A percentile compares a stretch with the other conserved stretches of the same genome.
Evolutionary conservation across 2,113 vertebrate genomes (phyloP).

Genomic region (Scopus umbretta): DNA sequence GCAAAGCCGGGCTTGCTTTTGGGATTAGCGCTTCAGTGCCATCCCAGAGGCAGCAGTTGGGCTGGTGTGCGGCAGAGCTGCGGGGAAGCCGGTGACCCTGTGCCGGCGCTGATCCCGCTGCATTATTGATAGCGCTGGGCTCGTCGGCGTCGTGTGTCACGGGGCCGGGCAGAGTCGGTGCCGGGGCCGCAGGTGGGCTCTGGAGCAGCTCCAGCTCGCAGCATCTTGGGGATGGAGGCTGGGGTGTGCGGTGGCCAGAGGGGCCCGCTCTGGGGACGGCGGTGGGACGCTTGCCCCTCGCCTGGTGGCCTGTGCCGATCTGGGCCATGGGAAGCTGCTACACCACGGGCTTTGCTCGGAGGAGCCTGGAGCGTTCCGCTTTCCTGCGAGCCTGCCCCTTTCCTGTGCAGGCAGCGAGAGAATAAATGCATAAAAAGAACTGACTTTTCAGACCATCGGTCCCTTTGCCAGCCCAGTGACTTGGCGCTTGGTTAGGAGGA

Average conservation of each 20-base stretch:
- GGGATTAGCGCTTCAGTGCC: background rate
- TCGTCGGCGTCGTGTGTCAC: background rate
- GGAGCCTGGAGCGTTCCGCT: background rate
- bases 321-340: background rate
- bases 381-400: background rate
- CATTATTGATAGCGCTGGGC: slow-evolving; percentile 24
- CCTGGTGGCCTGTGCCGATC: rapidly evolving
- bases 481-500: background rate
- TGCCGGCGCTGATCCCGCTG: background rate
- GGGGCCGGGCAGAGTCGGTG: background rate
- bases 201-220: background rate
- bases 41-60: rapidly evolving
- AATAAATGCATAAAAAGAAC: background rate
- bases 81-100: background rate
- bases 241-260: background rate
- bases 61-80: background rate
- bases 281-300: background rate
- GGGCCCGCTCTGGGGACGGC: background rate
- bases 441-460: background rate
- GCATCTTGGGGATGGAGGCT: background rate
- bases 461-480: background rate
- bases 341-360: rapidly evolving
- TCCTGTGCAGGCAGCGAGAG: background rate
- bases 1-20: background rate
- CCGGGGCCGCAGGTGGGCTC: background rate